These are phyloP conservation scores for Ptilonorhynchus violaceus DNA, from an alignment of 2,113 vertebrate genomes.

Conservation along the genomic window DNA sequence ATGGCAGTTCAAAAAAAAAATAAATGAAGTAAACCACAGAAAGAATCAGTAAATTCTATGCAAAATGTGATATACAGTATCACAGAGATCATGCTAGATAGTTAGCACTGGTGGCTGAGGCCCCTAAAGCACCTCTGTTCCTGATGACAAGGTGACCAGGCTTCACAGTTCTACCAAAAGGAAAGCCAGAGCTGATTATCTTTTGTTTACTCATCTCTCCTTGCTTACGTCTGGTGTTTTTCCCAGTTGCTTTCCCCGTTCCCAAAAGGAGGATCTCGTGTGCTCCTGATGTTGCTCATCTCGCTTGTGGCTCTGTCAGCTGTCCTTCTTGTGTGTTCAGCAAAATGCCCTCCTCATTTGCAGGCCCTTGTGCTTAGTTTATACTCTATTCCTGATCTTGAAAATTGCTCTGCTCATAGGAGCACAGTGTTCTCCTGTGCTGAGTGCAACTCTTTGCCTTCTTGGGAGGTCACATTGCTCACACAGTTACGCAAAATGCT, in stretches of 20 bases:
- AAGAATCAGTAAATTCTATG: background rate
- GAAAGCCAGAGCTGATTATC: background rate
- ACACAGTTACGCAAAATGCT: background rate
- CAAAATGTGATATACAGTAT: background rate
- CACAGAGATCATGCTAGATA: background rate
- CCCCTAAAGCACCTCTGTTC: background rate
- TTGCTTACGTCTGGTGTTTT: background rate
- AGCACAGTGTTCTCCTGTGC: background rate
- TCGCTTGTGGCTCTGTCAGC: background rate
- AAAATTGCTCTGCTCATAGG: background rate
- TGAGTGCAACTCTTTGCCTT: background rate
- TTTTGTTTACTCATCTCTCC: background rate
- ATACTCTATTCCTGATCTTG: background rate
- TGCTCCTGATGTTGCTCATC: background rate
- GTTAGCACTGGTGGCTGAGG: background rate
- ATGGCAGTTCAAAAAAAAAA: background rate
- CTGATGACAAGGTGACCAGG: background rate
- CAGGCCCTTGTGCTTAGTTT: background rate
- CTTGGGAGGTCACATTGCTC: background rate
- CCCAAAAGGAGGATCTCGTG: background rate
- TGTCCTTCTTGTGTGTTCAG: background rate
- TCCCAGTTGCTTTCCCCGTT: background rate
- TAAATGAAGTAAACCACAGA: background rate
- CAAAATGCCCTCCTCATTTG: background rate
- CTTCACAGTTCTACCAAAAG: background rate